Conservation (phyloP, 2,797 vertebrate genomes). For the Centropyge bicolor region DNA sequence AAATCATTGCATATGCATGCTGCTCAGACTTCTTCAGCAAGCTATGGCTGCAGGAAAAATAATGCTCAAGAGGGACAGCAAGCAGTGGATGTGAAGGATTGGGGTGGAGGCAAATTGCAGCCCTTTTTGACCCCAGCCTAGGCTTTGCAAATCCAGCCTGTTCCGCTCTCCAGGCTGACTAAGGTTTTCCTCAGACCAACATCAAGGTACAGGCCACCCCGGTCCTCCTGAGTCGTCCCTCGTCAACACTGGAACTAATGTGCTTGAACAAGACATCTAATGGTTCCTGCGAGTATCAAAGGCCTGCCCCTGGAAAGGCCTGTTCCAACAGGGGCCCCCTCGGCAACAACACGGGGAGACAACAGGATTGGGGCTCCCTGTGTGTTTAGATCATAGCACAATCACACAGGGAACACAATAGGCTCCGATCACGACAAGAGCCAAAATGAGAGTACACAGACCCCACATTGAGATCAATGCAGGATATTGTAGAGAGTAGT, state of each 20-base stretch:
- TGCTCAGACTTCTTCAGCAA: slow-evolving; percentile 42
- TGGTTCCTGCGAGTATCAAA: slow-evolving; percentile 79
- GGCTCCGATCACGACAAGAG: slow-evolving; percentile 59
- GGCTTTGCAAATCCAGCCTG: slow-evolving; percentile 21
- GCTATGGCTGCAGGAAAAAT: slow-evolving; percentile 61
- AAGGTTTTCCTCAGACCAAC: slow-evolving; percentile 26
- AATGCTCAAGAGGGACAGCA: slow-evolving; percentile 43
- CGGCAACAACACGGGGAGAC: slow-evolving; percentile 71
- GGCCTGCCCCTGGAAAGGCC: slow-evolving; percentile 61
- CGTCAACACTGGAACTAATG: slow-evolving; percentile 84
- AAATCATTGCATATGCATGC: slow-evolving; percentile 78
- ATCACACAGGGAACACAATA: slow-evolving; percentile 67
- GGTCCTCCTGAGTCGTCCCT: slow-evolving; percentile 60
- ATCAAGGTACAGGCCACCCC: slow-evolving; percentile 43
- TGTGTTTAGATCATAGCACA: slow-evolving; percentile 72
- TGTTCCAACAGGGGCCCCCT: slow-evolving; percentile 62
- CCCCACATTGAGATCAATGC: slow-evolving; percentile 71
- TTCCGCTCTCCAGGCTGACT: slow-evolving; percentile 32
- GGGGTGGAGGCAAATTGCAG: slow-evolving; percentile 40
- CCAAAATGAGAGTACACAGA: slow-evolving; percentile 66
- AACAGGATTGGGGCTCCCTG: slow-evolving; percentile 67
- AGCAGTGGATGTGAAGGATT: slow-evolving; percentile 48
- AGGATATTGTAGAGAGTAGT: slow-evolving; percentile 45
- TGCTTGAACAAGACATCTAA: slow-evolving; percentile 78
- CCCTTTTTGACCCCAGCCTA: slow-evolving; percentile 33